Conservation (phyloP, 2,888 invertebrate genomes). For the Oasisia sp. region DNA sequence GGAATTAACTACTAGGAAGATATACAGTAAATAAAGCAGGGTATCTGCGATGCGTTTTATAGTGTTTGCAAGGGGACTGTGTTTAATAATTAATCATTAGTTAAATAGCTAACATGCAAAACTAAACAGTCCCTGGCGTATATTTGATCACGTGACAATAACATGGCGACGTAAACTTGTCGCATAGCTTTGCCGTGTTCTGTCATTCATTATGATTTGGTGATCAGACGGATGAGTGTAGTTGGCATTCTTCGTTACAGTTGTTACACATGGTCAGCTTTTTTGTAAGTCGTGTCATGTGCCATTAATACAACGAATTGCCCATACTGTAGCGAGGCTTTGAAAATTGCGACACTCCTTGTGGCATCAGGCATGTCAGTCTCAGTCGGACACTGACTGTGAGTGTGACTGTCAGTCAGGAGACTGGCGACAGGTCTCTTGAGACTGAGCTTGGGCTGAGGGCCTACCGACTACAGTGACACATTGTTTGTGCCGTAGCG, state of each 20-base stretch:
- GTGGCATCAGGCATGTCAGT: not conserved
- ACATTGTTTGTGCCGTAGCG: no score
- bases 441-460: no score
- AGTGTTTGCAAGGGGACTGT: no score
- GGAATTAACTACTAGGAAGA: no score
- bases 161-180: not conserved
- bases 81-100: not conserved
- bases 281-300: not conserved
- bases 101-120: not conserved
- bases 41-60: no score
- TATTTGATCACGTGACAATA: conserved; percentile 12
- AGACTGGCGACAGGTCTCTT: no score
- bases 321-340: not conserved
- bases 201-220: not conserved
- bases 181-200: not conserved
- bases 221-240: not conserved
- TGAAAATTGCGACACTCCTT: not conserved
- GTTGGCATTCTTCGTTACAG: not conserved
- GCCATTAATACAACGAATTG: not conserved
- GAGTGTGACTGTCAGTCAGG: no score
- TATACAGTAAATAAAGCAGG: no score
- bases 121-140: not conserved
- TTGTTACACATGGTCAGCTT: not conserved
- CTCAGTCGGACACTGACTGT: not conserved
- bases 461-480: no score